Evolutionary conservation across 30 jellyfish, hydroid and myxozoan species (phyloP).

Genomic region (Nemopilema nomurai): DNA sequence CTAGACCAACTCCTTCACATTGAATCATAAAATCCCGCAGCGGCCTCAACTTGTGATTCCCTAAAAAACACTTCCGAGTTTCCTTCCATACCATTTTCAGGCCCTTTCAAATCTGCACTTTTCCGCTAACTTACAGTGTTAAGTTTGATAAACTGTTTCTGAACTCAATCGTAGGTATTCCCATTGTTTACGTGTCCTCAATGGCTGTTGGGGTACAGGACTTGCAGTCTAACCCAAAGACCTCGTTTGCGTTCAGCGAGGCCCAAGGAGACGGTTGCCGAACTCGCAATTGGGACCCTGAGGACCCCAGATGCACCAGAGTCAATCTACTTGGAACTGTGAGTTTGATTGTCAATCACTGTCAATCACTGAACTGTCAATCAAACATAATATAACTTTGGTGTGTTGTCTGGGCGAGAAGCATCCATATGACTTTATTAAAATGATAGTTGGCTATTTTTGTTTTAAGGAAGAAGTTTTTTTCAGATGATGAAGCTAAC

Average conservation of each 20-base stretch:
- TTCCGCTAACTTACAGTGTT: no score
- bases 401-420: no score
- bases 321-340: constrained; percentile 64
- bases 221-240: constrained; percentile 26
- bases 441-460: no score
- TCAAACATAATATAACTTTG: no score
- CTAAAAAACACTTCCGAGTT: no score
- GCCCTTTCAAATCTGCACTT: no score
- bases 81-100: no score
- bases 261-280: constrained; percentile 66
- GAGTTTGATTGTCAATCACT: background rate
- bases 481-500: constrained; percentile 47
- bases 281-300: constrained; percentile 44
- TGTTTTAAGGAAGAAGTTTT: background rate
- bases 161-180: constrained; percentile 23
- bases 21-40: no score
- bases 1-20: no score
- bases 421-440: no score
- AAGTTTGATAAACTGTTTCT: background rate
- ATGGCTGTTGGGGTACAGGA: constrained; percentile 56
- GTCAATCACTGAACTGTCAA: no score
- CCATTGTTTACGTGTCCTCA: constrained; percentile 46
- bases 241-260: constrained; percentile 58
- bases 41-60: no score
- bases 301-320: constrained; percentile 73